A percentile compares a stretch with the other conserved stretches of the same genome.
Evolutionary conservation across 92 coral and sea anemone genomes (phyloP).

Genomic region (Palythoa heliodiscus): DNA sequence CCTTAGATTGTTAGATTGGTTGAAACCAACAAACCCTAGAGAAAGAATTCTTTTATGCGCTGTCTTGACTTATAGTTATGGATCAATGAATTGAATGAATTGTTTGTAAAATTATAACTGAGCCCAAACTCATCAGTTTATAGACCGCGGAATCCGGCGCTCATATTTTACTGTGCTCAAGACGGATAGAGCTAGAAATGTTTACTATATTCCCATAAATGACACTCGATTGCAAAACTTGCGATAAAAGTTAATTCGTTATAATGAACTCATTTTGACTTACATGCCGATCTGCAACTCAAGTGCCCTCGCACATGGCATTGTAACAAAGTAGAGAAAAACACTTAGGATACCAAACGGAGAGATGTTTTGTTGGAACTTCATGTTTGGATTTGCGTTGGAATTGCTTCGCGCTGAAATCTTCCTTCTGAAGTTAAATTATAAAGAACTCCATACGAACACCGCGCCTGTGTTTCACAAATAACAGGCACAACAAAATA

Average conservation of each 20-base stretch:
- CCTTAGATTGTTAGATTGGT: neutral
- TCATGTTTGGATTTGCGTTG: neutral
- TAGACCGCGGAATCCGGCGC: neutral
- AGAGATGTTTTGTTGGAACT: neutral
- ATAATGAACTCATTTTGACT: neutral
- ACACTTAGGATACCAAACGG: neutral
- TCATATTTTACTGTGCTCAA: neutral
- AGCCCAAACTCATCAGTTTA: neutral
- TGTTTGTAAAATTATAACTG: neutral
- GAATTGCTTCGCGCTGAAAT: neutral
- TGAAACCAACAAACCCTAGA: neutral
- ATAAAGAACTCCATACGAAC: neutral
- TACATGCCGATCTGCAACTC: neutral
- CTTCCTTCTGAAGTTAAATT: neutral
- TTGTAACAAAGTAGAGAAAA: neutral
- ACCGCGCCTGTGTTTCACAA: neutral
- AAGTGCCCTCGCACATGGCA: slow-evolving; percentile 1
- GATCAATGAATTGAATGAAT: neutral
- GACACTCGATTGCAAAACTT: neutral
- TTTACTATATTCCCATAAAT: neutral
- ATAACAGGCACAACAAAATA: slow-evolving; percentile 6
- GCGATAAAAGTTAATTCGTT: neutral
- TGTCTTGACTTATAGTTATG: neutral
- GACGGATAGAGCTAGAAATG: neutral
- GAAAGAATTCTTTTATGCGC: neutral